Base-by-base conservation (phyloP, 2,888 invertebrate species). In the Drosophila setosimentum region DNA sequence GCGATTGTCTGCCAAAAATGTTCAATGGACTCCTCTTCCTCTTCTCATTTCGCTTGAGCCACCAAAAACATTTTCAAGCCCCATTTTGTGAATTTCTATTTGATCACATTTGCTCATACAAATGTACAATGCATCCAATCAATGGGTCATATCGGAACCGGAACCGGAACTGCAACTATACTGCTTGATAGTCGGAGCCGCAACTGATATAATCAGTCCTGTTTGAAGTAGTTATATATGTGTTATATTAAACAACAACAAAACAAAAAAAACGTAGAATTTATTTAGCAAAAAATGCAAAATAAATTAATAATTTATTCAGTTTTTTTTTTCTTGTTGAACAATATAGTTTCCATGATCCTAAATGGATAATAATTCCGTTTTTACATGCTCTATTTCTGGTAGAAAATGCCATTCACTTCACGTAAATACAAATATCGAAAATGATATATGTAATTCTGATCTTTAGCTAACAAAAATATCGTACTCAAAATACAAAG, bases 1-100 rank as follows among this genome's bases (percentile, higher is more conserved):
- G 48, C 24, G 48, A 62, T 29, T 53, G 72, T 64, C 76, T 72
- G 63, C 63, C 60, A 54, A 54, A 68, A 67, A 37, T 61, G 48
- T 53, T n/a, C 54, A 49, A 42, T 33, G 37, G 37, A 21, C 51
- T 53, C 49, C 10, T 51, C 60, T 35, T n/a, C 59, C 59, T 16
- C 50, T 51, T 51, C 13, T 51, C 51, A 35, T 27, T 37, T n/a
- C 54, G 27, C 54, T 54, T n/a, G 27, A 27, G 24, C 6, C 35
- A 8, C 55, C n/a, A 53, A 51, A n/a, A 55, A 29, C 37, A 37
- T 29, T 55, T 55, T 29, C 13, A 11, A 27, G 27, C 27, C 54
- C 54, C 24, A 54, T 27, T 18, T 53, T 53, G 53, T 10, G 24
- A 54, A 54, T 54, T 54, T 35, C 35, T 54, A 18, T 33, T 54